phyloP scores from a whole-genome alignment of 2,888 invertebrate species.

The Stenodema calcarata region DNA sequence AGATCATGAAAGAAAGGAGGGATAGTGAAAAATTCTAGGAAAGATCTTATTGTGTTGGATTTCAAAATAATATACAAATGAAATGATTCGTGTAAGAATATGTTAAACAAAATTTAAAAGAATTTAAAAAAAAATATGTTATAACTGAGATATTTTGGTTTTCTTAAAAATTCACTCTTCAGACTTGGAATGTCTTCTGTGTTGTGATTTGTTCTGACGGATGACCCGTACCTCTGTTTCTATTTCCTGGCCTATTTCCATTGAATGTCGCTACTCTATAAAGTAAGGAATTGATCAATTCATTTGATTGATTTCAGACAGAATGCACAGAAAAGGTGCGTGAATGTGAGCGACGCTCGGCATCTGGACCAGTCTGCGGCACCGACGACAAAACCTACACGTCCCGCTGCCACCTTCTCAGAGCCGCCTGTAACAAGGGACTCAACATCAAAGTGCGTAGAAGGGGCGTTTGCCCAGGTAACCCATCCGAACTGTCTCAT shows the following conservation, averaged over 20 bases:
- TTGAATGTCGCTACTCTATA: neutral
- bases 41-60: too few relatives aligned
- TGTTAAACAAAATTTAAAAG: too few relatives aligned
- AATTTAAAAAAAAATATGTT: too few relatives aligned
- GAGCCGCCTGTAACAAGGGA: slow-evolving; percentile 70
- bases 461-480: slow-evolving; percentile 34
- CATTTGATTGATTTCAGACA: slow-evolving; percentile 53
- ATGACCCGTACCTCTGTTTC: too few relatives aligned
- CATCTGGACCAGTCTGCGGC: slow-evolving; percentile 73
- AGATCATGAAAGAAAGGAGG: too few relatives aligned
- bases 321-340: slow-evolving; percentile 62
- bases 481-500: neutral
- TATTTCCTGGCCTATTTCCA: neutral
- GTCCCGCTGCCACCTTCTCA: slow-evolving; percentile 78
- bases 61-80: too few relatives aligned
- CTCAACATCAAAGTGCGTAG: slow-evolving; percentile 26
- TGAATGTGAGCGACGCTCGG: slow-evolving; percentile 62
- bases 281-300: neutral
- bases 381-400: slow-evolving; percentile 83
- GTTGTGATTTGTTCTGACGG: too few relatives aligned
- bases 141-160: too few relatives aligned
- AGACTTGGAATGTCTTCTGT: too few relatives aligned
- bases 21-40: too few relatives aligned
- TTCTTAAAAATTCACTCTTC: too few relatives aligned
- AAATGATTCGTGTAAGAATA: too few relatives aligned